Conservation (phyloP, 2,113 vertebrate species). For the Embiotoca jacksoni region DNA sequence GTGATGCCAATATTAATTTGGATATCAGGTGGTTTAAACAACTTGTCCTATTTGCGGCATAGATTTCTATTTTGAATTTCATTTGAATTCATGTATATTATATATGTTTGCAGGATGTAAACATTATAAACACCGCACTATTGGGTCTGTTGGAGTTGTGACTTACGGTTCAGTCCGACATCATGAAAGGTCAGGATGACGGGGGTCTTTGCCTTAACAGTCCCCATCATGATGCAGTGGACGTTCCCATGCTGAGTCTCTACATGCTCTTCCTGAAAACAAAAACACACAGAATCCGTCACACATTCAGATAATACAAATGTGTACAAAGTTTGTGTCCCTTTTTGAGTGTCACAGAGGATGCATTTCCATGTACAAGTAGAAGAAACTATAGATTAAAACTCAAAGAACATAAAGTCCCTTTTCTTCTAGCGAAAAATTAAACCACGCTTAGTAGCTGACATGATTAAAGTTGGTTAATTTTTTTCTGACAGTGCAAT, state of each 20-base stretch:
- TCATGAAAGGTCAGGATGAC: constrained; percentile 95
- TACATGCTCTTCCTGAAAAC: constrained; percentile 90
- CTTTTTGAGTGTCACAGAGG: too few species aligned
- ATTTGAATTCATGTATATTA: neutral
- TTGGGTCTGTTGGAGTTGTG: neutral
- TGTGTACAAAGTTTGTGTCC: too few species aligned
- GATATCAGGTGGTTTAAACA: neutral
- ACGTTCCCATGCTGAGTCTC: constrained; percentile 91
- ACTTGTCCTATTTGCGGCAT: too few species aligned
- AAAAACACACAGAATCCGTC: neutral
- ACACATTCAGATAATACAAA: neutral
- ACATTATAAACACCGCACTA: neutral
- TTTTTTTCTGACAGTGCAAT: too few species aligned
- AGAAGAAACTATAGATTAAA: too few species aligned
- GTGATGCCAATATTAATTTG: too few species aligned
- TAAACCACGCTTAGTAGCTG: too few species aligned
- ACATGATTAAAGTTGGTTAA: too few species aligned
- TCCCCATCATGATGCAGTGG: constrained; percentile 91
- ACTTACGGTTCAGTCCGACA: constrained; percentile 94
- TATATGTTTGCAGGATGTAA: neutral
- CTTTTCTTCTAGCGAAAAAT: too few species aligned
- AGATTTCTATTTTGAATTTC: too few species aligned
- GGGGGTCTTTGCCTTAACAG: constrained; percentile 85
- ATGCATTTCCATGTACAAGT: too few species aligned
- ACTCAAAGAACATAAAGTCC: too few species aligned